phyloP scores from a whole-genome alignment of 2,888 invertebrate genomes.

The Diarsia mendica region DNA sequence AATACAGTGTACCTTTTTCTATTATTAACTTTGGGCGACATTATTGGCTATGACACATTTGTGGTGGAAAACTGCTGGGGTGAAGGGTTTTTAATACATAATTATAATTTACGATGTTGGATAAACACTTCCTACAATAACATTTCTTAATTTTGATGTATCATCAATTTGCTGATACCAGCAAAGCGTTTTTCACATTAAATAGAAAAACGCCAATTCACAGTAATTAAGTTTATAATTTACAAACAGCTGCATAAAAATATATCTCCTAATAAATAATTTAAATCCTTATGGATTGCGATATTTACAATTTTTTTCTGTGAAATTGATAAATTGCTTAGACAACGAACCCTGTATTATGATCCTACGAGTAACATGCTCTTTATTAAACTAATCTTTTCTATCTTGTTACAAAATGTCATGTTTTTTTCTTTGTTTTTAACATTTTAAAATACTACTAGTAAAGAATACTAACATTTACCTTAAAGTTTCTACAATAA shows the following conservation, averaged over 20 bases:
- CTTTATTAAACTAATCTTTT: slow-evolving; percentile 44
- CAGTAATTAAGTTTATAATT: slow-evolving; percentile 49
- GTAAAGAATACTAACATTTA: slow-evolving; percentile 37
- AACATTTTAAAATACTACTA: slow-evolving; percentile 43
- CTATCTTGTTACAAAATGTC: slow-evolving; percentile 27
- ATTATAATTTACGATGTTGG: slow-evolving; percentile 20
- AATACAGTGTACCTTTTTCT: not conserved
- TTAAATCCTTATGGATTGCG: slow-evolving; percentile 51
- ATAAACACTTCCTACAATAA: slow-evolving; percentile 1
- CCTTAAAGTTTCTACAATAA: slow-evolving; percentile 24
- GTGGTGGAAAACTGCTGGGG: not conserved
- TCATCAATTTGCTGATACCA: slow-evolving; percentile 33
- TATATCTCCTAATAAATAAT: slow-evolving; percentile 64
- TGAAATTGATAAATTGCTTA: slow-evolving; percentile 65
- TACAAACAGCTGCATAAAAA: slow-evolving; percentile 67
- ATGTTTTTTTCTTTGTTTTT: slow-evolving; percentile 34
- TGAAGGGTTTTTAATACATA: slow-evolving; percentile 12
- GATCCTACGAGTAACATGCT: slow-evolving; percentile 69
- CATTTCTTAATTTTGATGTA: slow-evolving; percentile 21
- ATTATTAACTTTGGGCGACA: not conserved
- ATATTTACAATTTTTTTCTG: slow-evolving; percentile 59
- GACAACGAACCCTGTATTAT: slow-evolving; percentile 73
- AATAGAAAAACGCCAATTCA: slow-evolving; percentile 33
- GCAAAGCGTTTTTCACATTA: slow-evolving; percentile 37
- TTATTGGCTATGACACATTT: not conserved